phyloP scores from a whole-genome alignment of 2,113 vertebrate genomes.

The Gallinago paraguaiae region DNA sequence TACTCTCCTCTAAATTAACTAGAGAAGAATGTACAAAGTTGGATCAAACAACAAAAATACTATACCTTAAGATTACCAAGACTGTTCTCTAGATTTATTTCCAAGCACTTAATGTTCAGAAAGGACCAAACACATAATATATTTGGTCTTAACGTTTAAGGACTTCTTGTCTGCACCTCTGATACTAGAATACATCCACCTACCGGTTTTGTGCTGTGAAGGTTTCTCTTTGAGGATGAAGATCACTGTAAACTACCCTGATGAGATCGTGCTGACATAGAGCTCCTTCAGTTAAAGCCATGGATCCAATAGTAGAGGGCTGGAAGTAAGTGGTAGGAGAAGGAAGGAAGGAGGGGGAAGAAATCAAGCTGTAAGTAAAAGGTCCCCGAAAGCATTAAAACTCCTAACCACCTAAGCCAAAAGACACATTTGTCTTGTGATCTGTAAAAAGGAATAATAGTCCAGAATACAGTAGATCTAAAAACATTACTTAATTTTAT shows the following conservation, averaged over 20 bases:
- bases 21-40: not conserved
- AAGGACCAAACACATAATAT: not conserved
- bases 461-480: not conserved
- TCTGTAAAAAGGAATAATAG: not conserved
- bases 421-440: not conserved
- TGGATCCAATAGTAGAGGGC: conserved; percentile 95
- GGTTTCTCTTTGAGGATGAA: conserved; percentile 97
- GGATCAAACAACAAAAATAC: not conserved
- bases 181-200: not conserved
- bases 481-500: not conserved
- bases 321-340: conserved; percentile 25
- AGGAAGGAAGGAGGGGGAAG: not conserved
- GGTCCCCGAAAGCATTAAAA: not conserved
- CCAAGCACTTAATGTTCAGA: not conserved
- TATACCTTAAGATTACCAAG: not conserved
- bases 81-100: not conserved
- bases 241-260: conserved; percentile 94
- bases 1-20: not conserved
- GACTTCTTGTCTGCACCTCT: not conserved
- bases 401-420: not conserved
- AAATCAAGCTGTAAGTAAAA: not conserved
- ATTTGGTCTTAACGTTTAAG: not conserved
- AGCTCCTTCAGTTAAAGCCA: conserved; percentile 96
- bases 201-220: conserved; percentile 99
- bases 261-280: conserved; percentile 96